Base-by-base conservation (phyloP, 1,140 invertebrate genomes). In the Drosophila lacteicornis region DNA sequence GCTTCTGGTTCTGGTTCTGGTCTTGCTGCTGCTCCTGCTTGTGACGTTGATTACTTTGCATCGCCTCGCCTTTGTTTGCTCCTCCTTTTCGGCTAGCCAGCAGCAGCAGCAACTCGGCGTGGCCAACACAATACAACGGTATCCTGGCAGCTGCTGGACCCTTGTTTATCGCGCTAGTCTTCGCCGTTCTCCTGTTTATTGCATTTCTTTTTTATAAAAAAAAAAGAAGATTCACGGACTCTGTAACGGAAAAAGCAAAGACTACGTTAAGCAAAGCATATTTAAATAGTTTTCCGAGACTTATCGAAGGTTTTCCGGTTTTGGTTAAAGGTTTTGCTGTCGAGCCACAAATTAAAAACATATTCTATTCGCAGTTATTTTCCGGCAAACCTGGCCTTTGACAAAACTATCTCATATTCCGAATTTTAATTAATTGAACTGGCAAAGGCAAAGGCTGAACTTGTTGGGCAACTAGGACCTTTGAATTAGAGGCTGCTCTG, bases 1-100 rank as follows among this genome's bases (percentile, higher is more conserved):
- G 33, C 27, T 6, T 30, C 1, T 36, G 33, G 7, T 55, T 6
- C 56, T 65, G 47, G 11, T 74, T 22, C 38, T 80, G 59, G 38
- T 82, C 49, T 61, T 57, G 68, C 61, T 79, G 68, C 68, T 79
- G 67, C 77, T 79, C 45, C 68, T 79, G 76, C 60, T 79, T 77
- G 80, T 87, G 84, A 84, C 80, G 84, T 80, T 87, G 84, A 88
- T 87, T 87, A 80, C 84, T 88, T 87, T 70, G 84, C 84, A 87
- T 87, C 80, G 82, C 84, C 85, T 75, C 61, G 81, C 63, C 68
- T 82, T 82, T 69, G 75, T 79, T 84, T 80, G 63, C 71, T 53
- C 49, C 71, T 53, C 49, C 74, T 55, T 30, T 47, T 53, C 53
- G 59, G 51, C 42, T 43, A 58, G 55, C 38, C 62, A 65, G 17